Base-by-base conservation (phyloP, 2,888 invertebrate genomes). In the Drosophila trichaetosa region DNA sequence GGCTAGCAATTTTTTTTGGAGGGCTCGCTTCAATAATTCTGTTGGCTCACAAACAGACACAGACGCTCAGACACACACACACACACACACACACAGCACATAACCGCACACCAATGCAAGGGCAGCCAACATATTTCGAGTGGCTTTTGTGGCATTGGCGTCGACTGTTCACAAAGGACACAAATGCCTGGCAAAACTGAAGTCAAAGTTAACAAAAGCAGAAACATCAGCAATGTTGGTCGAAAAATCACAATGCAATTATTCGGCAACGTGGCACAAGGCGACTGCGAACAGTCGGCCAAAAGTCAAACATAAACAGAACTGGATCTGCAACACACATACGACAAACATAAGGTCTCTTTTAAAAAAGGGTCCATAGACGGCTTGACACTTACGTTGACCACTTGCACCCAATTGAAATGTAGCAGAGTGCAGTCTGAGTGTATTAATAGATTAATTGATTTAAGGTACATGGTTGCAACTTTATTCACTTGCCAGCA, bases 1-100 rank as follows among this genome's bases (percentile, higher is more conserved):
- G 60, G 51, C 61, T 70, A n/a, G 48, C 57, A 67, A 67, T 56
- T 72, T 66, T 29, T 66, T 29, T 77, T 59, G 67, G 53, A 63
- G 60, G 58, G 63, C 79, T 79, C 83, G 89, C 85, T 87, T 86
- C 84, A 88, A 82, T 88, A 88, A 90, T 85, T 89, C 87, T 88
- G 86, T 89, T 89, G 81, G 88, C 82, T 64, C 51, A 40, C 38
- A 59, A 52, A 72, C 54, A 71, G 59, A 40, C 53, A 64, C 67
- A 62, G 51, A 65, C 68, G 29, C 54, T 29, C 56, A 52, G 21
- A 58, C 21, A 48, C 36, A 18, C 62, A 58, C 40, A 64, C 51
- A 59, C 27, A 27, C 27, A 27, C 27, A 4, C 27, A 27, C n/a
- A 56, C 34, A 42, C 33, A 69, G 33, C 31, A 34, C 40, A 48